Base-by-base conservation (phyloP, 1,140 invertebrate genomes). In the Nephila pilipes region DNA sequence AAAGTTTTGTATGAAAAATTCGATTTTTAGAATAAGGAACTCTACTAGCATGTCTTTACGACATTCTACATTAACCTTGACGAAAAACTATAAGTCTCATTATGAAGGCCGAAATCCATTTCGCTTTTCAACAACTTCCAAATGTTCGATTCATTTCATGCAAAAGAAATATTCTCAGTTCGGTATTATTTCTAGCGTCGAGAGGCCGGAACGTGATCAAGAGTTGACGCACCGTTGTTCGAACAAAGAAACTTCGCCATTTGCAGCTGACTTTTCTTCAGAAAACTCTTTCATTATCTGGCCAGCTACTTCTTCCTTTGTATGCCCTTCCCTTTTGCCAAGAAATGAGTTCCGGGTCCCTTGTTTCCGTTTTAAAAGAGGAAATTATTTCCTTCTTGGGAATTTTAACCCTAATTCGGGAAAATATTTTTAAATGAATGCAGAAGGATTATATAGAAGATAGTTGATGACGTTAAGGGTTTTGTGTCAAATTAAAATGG, bases 241-340 rank as follows among this genome's bases (percentile, higher is more conserved):
- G 57, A 87, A 87, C 85, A 87, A 87, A 87, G 57, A 58, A 16
- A 20, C 29, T 69, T 32, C 4, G 32, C 85, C 58, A 87, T 87
- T 87, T 16, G 58, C 58, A 63, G 85, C 85, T 87, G 85, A 87
- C 85, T 87, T 87, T 38, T 87, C 57, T 65, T 85, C 12, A 32
- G 29, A 63, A 29, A 32, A 38, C 57, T 87, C 57, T 29, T 87
- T 58, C 85, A 87, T 87, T 87, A 87, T 87, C 60, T 29, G 12
- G 57, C 32, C 12, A 69, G 65, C 85, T 25, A 32, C 57, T 85
- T 85, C 38, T 85, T 85, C 58, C n/a, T 65, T 63, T 65, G 85
- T 87, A 29, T n/a, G 1, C 10, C 36, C 4, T 81, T 54, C 20
- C 14, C 38, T 81, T 54, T 18, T 54, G 18, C n/a, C 79, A 29